A percentile compares a stretch with the other conserved stretches of the same genome.
These are phyloP conservation scores for Gymnopithys bicolor DNA, from an alignment of 2,797 vertebrate genomes.

Conservation along the genomic window DNA sequence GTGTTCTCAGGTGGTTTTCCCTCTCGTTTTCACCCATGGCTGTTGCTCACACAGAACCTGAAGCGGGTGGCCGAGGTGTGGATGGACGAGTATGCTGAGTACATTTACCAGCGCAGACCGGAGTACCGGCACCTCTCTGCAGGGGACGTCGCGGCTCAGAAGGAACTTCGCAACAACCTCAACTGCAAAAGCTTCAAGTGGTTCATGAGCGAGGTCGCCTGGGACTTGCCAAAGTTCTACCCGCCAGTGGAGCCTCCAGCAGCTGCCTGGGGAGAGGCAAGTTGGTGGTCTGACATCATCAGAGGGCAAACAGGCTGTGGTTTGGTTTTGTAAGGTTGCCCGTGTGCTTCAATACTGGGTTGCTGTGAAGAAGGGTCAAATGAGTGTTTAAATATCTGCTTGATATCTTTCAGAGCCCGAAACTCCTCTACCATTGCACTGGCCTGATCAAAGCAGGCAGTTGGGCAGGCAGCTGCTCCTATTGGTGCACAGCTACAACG, in stretches of 20 bases:
- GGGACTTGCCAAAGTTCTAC: conserved; percentile 95
- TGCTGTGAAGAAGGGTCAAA: not conserved
- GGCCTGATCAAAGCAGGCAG: not conserved
- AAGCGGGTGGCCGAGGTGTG: conserved; percentile 97
- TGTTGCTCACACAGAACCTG: conserved; percentile 83
- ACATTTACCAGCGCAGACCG: conserved; percentile 93
- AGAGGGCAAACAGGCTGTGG: not conserved
- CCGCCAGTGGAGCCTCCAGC: conserved; percentile 95
- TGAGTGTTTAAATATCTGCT: not conserved
- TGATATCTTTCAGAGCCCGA: not conserved
- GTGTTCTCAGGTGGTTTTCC: not conserved
- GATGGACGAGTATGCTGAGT: conserved; percentile 97
- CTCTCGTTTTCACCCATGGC: not conserved
- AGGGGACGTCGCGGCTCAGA: conserved; percentile 89
- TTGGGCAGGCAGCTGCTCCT: not conserved
- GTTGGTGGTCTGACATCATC: conserved; percentile 16
- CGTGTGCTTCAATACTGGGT: rapidly evolving
- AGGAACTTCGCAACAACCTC: conserved; percentile 87
- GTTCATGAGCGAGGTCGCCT: conserved; percentile 96
- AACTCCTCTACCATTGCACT: not conserved
- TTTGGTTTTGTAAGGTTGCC: not conserved
- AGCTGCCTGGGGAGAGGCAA: conserved; percentile 95
- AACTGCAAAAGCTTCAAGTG: conserved; percentile 93
- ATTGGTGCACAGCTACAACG: not conserved
- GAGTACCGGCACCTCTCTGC: conserved; percentile 96